Percentiles rank a stretch among this genome's conserved stretches.
phyloP scores from a whole-genome alignment of 2,888 invertebrate species.

The Oscheius sp. region DNA sequence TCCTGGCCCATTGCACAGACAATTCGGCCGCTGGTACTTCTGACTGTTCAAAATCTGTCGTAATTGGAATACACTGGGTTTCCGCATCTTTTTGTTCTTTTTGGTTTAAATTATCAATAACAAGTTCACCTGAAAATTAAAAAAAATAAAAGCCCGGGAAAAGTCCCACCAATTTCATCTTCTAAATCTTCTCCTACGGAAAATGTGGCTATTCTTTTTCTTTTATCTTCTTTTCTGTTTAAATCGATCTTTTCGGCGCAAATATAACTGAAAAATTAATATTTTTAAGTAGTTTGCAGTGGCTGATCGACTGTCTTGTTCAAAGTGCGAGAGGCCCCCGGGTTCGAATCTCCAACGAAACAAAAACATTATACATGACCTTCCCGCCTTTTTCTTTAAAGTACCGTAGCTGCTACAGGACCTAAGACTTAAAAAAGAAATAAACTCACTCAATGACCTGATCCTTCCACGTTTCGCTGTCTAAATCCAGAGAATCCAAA shows the following conservation, averaged over 20 bases:
- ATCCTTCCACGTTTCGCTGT: no score
- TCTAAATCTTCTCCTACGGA: slow-evolving; percentile 50
- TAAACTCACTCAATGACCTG: neutral
- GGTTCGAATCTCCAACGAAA: no score
- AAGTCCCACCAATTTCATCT: slow-evolving; percentile 15
- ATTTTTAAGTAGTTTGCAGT: no score
- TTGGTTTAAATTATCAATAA: neutral
- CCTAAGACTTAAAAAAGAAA: neutral
- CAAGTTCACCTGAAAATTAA: slow-evolving; percentile 16
- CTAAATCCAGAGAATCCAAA: neutral
- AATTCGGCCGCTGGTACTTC: neutral
- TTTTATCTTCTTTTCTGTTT: slow-evolving; percentile 1
- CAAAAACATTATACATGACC: no score
- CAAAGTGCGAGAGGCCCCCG: no score
- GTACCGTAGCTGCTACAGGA: no score
- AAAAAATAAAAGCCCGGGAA: neutral
- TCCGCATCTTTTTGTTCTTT: neutral
- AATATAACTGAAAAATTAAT: neutral
- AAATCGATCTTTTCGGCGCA: slow-evolving; percentile 25
- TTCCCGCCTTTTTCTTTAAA: no score
- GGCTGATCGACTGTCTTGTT: no score
- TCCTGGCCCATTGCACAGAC: neutral
- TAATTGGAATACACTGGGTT: slow-evolving; percentile 30
- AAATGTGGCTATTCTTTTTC: slow-evolving; percentile 44
- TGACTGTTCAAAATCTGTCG: neutral